Conservation (phyloP, 1,140 invertebrate genomes). For the Pemphigus obesinymphae region DNA sequence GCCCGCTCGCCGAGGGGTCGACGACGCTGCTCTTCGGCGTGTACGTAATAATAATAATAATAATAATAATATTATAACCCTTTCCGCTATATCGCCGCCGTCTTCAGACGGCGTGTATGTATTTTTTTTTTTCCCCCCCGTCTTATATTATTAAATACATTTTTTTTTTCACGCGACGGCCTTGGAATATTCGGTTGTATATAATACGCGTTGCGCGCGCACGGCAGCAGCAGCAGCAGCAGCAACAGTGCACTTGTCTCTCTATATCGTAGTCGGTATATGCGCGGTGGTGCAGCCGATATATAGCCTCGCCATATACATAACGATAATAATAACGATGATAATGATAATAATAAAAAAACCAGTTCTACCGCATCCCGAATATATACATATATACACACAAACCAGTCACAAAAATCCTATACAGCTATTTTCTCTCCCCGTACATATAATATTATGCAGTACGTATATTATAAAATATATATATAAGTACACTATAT, state of each 20-base stretch:
- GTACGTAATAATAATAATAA: no score
- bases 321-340: constrained; percentile 13
- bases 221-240: not conserved
- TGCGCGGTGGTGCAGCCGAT: not conserved
- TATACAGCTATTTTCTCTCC: constrained; percentile 33
- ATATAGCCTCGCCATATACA: not conserved
- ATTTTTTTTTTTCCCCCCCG: no score
- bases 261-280: no score
- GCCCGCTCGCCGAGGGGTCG: not conserved
- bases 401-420: constrained; percentile 39
- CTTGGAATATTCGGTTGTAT: constrained; percentile 39
- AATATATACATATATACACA: no score
- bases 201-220: no score
- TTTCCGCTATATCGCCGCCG: constrained; percentile 1
- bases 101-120: constrained; percentile 12
- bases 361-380: constrained; percentile 39
- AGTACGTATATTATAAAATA: no score
- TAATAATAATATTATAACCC: no score
- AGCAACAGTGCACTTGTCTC: not conserved
- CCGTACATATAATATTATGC: no score
- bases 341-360: constrained; percentile 30
- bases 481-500: no score
- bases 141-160: no score
- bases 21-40: not conserved
- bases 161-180: constrained; percentile 25